phyloP scores from a whole-genome alignment of 2,113 vertebrate species.

The Grallaria varia region DNA sequence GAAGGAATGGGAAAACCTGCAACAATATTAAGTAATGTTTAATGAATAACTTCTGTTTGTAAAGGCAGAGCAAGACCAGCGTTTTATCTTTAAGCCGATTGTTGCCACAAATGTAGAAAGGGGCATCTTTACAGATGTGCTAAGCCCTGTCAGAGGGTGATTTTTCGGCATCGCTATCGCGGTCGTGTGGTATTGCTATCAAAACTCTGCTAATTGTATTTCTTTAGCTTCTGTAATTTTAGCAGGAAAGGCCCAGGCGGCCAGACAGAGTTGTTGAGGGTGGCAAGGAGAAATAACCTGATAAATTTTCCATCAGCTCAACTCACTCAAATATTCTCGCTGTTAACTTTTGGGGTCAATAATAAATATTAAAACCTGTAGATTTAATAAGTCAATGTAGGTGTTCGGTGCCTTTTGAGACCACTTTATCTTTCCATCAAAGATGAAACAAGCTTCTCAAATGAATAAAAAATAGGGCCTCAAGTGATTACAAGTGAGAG shows the following conservation, averaged over 20 bases:
- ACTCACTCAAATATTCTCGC: slow-evolving; percentile 1
- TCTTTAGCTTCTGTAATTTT: slow-evolving; percentile 21
- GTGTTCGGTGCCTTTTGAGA: slow-evolving; percentile 65
- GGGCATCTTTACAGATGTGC: not conserved
- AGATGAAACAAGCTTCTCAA: slow-evolving; percentile 47
- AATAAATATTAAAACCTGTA: slow-evolving; percentile 64
- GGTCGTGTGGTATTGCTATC: not conserved
- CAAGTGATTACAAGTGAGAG: slow-evolving; percentile 68
- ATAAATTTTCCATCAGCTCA: slow-evolving; percentile 27
- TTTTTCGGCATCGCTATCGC: accelerated
- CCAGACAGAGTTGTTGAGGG: not conserved
- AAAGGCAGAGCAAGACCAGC: not conserved
- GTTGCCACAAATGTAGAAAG: not conserved
- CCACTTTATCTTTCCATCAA: slow-evolving; percentile 50
- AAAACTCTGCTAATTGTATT: not conserved
- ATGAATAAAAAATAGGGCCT: slow-evolving; percentile 70
- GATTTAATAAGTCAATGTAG: slow-evolving; percentile 56
- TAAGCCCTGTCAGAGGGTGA: not conserved
- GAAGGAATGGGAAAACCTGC: not conserved
- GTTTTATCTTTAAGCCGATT: not conserved
- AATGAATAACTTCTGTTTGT: not conserved
- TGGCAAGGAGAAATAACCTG: slow-evolving; percentile 24
- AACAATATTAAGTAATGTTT: not conserved
- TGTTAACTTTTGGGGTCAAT: slow-evolving; percentile 26
- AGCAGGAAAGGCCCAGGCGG: not conserved